Evolutionary conservation across 2,113 vertebrate species (phyloP), one percentile per base, ranked within the genome.

Genomic region (Perca schrenkii): DNA sequence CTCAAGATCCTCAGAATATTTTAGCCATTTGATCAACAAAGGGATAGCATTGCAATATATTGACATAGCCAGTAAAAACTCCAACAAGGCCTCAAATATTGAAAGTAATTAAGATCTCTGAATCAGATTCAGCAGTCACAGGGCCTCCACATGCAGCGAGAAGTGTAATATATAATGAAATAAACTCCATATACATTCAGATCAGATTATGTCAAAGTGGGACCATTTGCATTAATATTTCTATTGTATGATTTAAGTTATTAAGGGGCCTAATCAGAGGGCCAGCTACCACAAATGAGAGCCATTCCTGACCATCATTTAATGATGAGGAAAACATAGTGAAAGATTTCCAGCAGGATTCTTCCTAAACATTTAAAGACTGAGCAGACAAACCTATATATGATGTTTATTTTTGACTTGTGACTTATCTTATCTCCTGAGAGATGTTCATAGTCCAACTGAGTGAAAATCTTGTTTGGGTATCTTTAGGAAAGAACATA

Each of bases 401-500:
- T 11, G 54, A 28, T 61, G 65, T 60, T 40, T 72, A 46, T 63
- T 15, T 72, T 17, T 19, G 17, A 53, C 52, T 73, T 31, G 66
- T 53, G 67, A 70, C 58, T 28, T 28, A 67, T 36, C 36, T 49
- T 52, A 47, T 71, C 80, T 73, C 50, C 10, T 31, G 15, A 70
- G 6, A 75, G 36, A 52, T 54, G 61, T 36, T 69, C 74, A 81
- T 17, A 75, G 73, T 83, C 40, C 76, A 83, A 21, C 16, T 46
- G 4, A 53, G 17, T 7, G 12, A 28, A 57, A 11, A 34, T 21
- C 3, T 3, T 16, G 34, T 52, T 22, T 75, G 16, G 1, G 31
- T 19, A 1, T 60, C 5, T 46, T 53, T 13, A 34, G n/a, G 58
- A 52, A n/a, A 57, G 4, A 43, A 28, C 15, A 53, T 25, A 15